Evolutionary conservation across 2,113 vertebrate genomes (phyloP).

Genomic region (Sorex araneus): DNA sequence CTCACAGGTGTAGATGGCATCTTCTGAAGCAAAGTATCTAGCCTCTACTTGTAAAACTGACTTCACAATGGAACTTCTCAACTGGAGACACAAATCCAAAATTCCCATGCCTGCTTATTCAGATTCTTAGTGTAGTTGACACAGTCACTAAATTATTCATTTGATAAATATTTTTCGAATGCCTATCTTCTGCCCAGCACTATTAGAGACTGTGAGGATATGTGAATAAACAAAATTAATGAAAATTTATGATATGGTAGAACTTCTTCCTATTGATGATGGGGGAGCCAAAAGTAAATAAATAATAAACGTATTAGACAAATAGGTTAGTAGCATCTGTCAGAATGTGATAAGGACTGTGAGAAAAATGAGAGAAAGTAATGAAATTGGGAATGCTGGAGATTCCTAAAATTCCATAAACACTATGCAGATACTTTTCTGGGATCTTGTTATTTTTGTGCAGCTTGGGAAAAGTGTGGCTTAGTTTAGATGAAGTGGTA

Average conservation of each 20-base stretch:
- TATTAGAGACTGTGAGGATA: not conserved
- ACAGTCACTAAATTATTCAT: not conserved
- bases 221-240: slow-evolving; percentile 10
- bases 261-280: not conserved
- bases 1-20: not conserved
- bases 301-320: not conserved
- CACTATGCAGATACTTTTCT: not conserved
- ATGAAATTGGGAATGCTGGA: not conserved
- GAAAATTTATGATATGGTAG: not conserved
- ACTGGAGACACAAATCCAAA: not conserved
- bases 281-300: not conserved
- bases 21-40: not conserved
- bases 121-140: not conserved
- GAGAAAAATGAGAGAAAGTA: not conserved
- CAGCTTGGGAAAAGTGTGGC: not conserved
- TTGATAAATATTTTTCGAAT: not conserved
- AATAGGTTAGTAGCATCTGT: not conserved
- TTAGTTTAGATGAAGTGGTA: slow-evolving; percentile 2
- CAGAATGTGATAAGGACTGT: not conserved
- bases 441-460: slow-evolving; percentile 25
- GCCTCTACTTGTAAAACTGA: not conserved
- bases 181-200: not conserved
- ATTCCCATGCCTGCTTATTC: slow-evolving; percentile 1
- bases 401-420: slow-evolving; percentile 42
- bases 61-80: not conserved